Base-by-base conservation (phyloP, 2,797 vertebrate genomes). In the Protosalanx chinensis region DNA sequence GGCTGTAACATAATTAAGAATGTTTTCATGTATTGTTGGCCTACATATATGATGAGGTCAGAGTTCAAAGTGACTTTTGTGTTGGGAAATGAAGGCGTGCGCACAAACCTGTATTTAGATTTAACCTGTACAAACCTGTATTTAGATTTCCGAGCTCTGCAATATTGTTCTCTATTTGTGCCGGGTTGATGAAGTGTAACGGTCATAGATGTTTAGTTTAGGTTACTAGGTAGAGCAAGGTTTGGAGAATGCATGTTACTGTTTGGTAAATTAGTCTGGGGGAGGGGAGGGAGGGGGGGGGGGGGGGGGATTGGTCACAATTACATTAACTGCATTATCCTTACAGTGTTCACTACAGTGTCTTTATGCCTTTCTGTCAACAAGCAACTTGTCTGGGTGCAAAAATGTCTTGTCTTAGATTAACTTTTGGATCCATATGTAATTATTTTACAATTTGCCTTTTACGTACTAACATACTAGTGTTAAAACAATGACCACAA, bases 291-390 rank as follows among this genome's bases (percentile, higher is more conserved):
- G 23, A 1, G 1, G 23, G 23, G 23, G 1, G 23, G 23, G 23
- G 1, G 23, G 23, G 23, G 23, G 23, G 23, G 23, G 1, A 27
- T 27, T 2, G 7, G 23, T 12, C 29, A 23, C 18, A 58, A 23
- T 58, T 2, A 12, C 10, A 12, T 12, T 7, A 8, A 10, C 58
- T 20, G 18, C 35, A 53, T 67, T 10, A 67, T 67, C 32, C 16
- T 27, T 51, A 67, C 23, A 53, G 49, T 53, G 65, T 67, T 67
- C 51, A 67, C 27, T 41, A 15, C 5, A 1, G 15, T 30, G 27
- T 51, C 49, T 67, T 53, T 32, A 66, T 66, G 65, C 46, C 46
- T 67, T 10, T 29, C 41, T 67, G 12, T 30, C 23, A 41, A 51
- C 16, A 49, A 67, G 8, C 3, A 27, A 53, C 23, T 8, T 30